phyloP scores from a whole-genome alignment of 2,797 vertebrate species.

The Cichlasoma orientale region DNA sequence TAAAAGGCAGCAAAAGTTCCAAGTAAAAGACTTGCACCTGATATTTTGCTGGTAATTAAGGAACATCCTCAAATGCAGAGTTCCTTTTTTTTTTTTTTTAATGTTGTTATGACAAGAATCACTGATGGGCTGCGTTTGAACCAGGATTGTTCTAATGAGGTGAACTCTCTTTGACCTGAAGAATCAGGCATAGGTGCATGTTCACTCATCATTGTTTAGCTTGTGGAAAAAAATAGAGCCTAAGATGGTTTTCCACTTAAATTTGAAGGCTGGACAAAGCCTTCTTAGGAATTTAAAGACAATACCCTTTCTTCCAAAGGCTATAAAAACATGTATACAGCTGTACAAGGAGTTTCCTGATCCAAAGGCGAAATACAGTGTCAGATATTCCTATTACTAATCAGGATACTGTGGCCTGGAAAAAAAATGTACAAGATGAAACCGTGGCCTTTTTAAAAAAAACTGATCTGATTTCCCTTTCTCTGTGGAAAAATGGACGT shows the following conservation, averaged over 20 bases:
- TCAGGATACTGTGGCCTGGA: constrained; percentile 75
- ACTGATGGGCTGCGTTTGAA: constrained; percentile 7
- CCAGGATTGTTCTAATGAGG: constrained; percentile 32
- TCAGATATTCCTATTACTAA: constrained; percentile 81
- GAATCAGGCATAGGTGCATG: constrained; percentile 38
- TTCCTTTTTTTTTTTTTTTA: not conserved
- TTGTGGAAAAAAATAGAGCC: constrained; percentile 47
- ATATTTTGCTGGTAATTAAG: constrained; percentile 20
- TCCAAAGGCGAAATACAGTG: constrained; percentile 76
- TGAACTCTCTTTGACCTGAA: constrained; percentile 69
- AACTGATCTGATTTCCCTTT: constrained; percentile 81
- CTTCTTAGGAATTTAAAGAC: constrained; percentile 80
- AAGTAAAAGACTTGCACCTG: constrained; percentile 11
- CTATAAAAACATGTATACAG: constrained; percentile 81
- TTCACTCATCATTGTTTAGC: constrained; percentile 69
- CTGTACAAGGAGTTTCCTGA: constrained; percentile 82
- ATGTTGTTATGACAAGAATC: constrained; percentile 15
- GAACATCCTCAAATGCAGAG: not conserved
- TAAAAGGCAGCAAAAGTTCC: not conserved
- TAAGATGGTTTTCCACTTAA: constrained; percentile 78
- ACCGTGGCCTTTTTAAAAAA: constrained; percentile 58
- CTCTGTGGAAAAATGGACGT: constrained; percentile 80
- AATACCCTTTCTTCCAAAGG: constrained; percentile 78
- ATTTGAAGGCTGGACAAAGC: constrained; percentile 70
- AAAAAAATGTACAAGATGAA: constrained; percentile 76